Base-by-base conservation (phyloP, 2,888 invertebrate genomes). In the Pediacus dermestoides region DNA sequence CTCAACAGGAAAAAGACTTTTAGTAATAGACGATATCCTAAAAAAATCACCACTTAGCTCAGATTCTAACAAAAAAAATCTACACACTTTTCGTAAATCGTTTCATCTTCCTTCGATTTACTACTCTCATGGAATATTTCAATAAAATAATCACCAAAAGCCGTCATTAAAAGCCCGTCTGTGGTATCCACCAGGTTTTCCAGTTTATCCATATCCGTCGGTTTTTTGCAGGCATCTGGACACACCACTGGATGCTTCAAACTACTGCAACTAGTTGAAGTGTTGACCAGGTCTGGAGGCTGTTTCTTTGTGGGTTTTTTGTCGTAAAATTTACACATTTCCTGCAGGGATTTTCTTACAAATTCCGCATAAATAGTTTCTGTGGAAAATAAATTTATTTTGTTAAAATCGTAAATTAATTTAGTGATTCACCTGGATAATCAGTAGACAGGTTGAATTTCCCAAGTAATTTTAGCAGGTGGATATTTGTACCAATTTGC, bases 161-260 rank as follows among this genome's bases (percentile, higher is more conserved):
- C 74, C 48, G 68, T 65, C 55, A 71, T 67, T 14, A 74, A 47
- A 54, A 75, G 74, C 2, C 64, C 63, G 46, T 68, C 61, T 2
- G 53, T 46, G 1, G 57, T 58, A 41, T 68, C 65, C 2, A 66
- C 58, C 12, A 63, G 49, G 46, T 64, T 61, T 31, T 64, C 65
- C 13, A 65, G 43, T 39, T 55, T 57, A 38, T 65, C 63, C 58
- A 64, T 58, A 38, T 66, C 63, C 2, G 58, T 58, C 4, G 51
- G 48, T 16, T 54, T 53, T 37, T 57, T 59, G 32, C 47, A 53
- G 16, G 53, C 48, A 28, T 59, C 61, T 0, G 51, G 45, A 27
- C 55, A 57, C 2, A 56, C 53, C 1, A 57, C 52, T 3, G 59
- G 58, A 32, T 50, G 54, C 45, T 56, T 59, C 30, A 46, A 47